phyloP scores from a whole-genome alignment of 2,113 vertebrate species.

The Sminthopsis crassicaudata region DNA sequence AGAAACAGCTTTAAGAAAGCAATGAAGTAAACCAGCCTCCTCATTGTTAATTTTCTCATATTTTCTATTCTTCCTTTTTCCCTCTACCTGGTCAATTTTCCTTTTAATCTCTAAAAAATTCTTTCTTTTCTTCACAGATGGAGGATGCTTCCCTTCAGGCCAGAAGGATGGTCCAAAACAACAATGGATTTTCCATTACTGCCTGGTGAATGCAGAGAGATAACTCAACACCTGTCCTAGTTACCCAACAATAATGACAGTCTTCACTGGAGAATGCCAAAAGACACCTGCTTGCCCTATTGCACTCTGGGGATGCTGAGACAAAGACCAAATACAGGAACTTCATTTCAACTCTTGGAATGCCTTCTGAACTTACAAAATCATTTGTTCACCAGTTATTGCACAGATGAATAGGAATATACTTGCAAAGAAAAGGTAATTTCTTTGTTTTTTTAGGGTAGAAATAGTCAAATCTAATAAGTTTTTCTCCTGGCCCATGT shows the following conservation, averaged over 20 bases:
- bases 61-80: not conserved
- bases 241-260: not conserved
- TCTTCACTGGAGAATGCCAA: not conserved
- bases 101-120: not conserved
- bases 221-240: not conserved
- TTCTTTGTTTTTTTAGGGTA: not conserved
- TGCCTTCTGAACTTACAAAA: not conserved
- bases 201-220: not conserved
- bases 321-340: slow-evolving; percentile 23
- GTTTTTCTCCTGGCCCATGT: not conserved
- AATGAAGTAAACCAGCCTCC: not conserved
- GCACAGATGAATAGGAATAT: not conserved
- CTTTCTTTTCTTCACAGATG: not conserved
- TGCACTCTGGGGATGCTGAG: not conserved
- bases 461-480: not conserved
- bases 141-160: not conserved
- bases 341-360: not conserved
- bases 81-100: not conserved
- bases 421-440: not conserved
- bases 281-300: not conserved
- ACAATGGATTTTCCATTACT: not conserved
- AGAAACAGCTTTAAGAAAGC: not conserved
- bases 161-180: not conserved
- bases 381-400: not conserved
- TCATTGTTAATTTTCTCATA: not conserved